Base-by-base conservation (phyloP, 2,797 vertebrate genomes). In the Lerista edwardsae region DNA sequence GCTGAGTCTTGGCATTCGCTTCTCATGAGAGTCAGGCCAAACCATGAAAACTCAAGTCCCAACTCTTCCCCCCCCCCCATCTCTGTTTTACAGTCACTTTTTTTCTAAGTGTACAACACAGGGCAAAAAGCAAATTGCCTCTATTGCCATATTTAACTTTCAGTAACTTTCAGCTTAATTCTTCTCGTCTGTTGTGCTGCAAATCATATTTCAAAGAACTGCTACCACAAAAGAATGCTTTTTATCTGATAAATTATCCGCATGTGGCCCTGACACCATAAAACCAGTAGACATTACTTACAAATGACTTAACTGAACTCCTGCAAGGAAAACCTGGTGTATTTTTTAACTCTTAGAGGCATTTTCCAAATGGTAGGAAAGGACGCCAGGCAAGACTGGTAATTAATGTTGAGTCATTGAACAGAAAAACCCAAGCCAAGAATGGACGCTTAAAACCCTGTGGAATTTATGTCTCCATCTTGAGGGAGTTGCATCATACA, bases 171-270 rank as follows among this genome's bases (percentile, higher is more conserved):
- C 17, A 1, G 64, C 3, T 36, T 8, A 75, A 47, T 62, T 51
- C 41, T 51, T 31, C 0, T 51, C 11, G 31, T 62, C 61, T 36
- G 36, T 5, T 34, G 36, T 17, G 19, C 44, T 74, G 36, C 62
- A 62, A 25, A 27, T 27, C 27, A 23, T 51, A 25, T 34, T 11
- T 65, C 69, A 78, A 31, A 0, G 62, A 41, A 36, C 10, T 62
- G 71, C 7, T 31, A 1, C 2, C 23, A 79, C 8, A 75, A 36
- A 8, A 36, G 47, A 84, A 39, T 39, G 44, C 34, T 75, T 39
- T 51, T 4, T 6, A 82, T 61, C 11, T 80, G 74, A 3, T 0
- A 0, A 0, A 0, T 15, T 4, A 0, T 61, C 47, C 79, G 17
- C 41, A 76, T 69, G 41, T 8, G 36, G 61, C 7, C 64, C 3